Conservation (phyloP, 2,797 vertebrate species). For the Tragelaphus eurycerus region DNA sequence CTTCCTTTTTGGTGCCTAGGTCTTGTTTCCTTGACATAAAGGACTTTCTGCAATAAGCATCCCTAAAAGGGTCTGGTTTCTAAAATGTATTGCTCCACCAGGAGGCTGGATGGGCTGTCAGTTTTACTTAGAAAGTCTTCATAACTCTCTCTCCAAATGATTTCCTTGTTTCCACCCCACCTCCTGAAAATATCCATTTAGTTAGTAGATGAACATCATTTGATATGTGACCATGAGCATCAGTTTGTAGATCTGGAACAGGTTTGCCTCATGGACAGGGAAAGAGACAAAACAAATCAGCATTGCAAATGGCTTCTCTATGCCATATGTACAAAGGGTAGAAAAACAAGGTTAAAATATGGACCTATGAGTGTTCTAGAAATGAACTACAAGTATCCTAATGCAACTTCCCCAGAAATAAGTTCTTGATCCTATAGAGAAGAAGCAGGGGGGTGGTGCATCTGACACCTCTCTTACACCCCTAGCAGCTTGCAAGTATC, state of each 20-base stretch:
- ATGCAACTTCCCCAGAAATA: conserved; percentile 67
- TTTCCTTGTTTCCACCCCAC: background rate
- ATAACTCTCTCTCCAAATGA: background rate
- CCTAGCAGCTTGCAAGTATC: conserved; percentile 4
- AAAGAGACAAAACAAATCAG: background rate
- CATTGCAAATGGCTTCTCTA: conserved; percentile 23
- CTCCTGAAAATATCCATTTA: conserved; percentile 28
- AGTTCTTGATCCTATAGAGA: background rate
- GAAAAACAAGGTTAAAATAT: conserved; percentile 72
- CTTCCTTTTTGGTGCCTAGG: conserved; percentile 17
- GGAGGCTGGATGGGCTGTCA: conserved; percentile 28
- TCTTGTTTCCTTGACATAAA: conserved; percentile 56
- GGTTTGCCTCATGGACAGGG: conserved; percentile 80
- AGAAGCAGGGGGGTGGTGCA: background rate
- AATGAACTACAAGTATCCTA: conserved; percentile 35
- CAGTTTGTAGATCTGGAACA: conserved; percentile 43
- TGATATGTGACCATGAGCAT: conserved; percentile 57
- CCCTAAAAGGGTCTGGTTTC: conserved; percentile 71
- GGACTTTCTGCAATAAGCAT: conserved; percentile 75
- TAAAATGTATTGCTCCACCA: conserved; percentile 53
- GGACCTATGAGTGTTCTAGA: conserved; percentile 63
- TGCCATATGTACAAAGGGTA: conserved; percentile 67
- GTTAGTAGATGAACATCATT: conserved; percentile 62
- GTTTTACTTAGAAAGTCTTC: conserved; percentile 6
- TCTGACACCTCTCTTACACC: conserved; percentile 50